These are phyloP conservation scores for Herpetotheres cachinnans DNA, from an alignment of 2,113 vertebrate species.

Conservation along the genomic window DNA sequence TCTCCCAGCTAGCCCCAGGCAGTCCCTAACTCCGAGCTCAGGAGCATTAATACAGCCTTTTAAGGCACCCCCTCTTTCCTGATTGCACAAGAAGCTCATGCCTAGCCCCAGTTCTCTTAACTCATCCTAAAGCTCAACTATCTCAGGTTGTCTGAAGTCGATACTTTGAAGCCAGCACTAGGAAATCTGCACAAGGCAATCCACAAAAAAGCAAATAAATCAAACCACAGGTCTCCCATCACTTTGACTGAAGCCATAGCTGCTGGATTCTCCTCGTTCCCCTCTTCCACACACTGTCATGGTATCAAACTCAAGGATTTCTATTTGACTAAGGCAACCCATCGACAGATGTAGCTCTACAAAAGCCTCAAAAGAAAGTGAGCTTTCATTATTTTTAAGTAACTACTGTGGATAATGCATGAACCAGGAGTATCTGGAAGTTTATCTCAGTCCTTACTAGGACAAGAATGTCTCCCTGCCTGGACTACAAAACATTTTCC, in stretches of 20 bases:
- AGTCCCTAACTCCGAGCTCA: not conserved
- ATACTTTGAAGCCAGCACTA: not conserved
- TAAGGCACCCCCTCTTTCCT: not conserved
- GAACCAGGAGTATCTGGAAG: not conserved
- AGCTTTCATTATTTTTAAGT: not conserved
- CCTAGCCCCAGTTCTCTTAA: not conserved
- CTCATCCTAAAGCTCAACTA: not conserved
- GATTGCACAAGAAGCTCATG: not conserved
- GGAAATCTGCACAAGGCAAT: not conserved
- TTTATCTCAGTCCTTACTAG: not conserved
- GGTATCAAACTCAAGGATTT: not conserved
- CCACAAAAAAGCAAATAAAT: not conserved
- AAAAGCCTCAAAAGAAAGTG: not conserved
- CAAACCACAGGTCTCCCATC: not conserved
- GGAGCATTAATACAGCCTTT: not conserved
- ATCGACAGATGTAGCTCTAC: not conserved
- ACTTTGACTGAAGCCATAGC: not conserved
- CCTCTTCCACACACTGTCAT: not conserved
- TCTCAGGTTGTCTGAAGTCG: not conserved
- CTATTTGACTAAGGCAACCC: not conserved
- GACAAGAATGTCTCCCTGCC: not conserved
- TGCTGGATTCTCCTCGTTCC: not conserved
- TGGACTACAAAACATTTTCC: not conserved
- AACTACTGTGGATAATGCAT: not conserved
- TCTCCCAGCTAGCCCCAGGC: not conserved